A percentile compares a stretch with the other conserved stretches of the same genome.
Conservation (phyloP, 2,113 vertebrate genomes). For the Okapia johnstoni region DNA sequence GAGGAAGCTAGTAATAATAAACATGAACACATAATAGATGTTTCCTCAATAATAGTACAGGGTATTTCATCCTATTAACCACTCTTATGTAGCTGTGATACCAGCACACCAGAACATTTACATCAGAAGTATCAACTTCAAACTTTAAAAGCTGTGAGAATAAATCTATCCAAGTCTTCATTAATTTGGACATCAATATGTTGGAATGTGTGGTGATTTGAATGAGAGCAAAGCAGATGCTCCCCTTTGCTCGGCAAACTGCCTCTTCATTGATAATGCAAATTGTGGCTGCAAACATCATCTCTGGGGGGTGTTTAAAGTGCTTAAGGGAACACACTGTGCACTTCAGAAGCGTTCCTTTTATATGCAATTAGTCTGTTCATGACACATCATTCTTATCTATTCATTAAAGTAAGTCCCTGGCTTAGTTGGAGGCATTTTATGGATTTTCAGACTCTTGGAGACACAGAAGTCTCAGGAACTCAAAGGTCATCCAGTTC, state of each 20-base stretch:
- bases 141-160: conserved; percentile 28
- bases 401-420: conserved; percentile 68
- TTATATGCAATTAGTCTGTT: conserved; percentile 72
- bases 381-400: conserved; percentile 69
- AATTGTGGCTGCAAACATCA: conserved; percentile 41
- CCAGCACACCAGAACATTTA: neutral
- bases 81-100: neutral
- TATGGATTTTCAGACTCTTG: conserved; percentile 40
- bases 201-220: conserved; percentile 34
- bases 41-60: neutral
- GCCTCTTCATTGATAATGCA: conserved; percentile 64
- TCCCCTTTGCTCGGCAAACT: conserved; percentile 3
- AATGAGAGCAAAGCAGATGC: neutral
- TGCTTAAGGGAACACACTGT: conserved; percentile 47
- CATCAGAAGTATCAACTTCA: conserved; percentile 24
- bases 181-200: neutral
- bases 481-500: conserved; percentile 46
- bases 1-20: neutral
- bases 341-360: conserved; percentile 45
- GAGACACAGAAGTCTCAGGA: neutral
- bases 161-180: neutral
- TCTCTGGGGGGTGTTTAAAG: conserved; percentile 53
- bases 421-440: conserved; percentile 57
- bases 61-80: neutral
- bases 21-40: neutral